These are phyloP conservation scores for Cabera pusaria DNA, from an alignment of 2,888 invertebrate genomes.

Conservation along the genomic window DNA sequence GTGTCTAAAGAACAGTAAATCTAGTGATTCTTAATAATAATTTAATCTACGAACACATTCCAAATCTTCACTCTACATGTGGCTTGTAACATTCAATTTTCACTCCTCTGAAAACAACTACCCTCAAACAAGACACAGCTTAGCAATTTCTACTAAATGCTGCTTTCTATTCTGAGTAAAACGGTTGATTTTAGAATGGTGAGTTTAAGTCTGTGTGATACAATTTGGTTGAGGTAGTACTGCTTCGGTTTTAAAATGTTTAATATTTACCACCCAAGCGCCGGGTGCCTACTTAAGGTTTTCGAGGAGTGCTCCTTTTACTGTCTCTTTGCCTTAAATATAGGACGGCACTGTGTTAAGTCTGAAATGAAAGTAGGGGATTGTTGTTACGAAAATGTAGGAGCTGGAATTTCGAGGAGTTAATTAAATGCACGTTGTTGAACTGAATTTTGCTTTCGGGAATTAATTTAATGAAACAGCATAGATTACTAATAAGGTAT, in stretches of 20 bases:
- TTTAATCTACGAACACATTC: conserved; percentile 34
- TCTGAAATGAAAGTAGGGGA: conserved; percentile 15
- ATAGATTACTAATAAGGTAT: no score
- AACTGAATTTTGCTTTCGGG: no score
- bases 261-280: conserved; percentile 41
- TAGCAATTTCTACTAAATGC: conserved; percentile 10
- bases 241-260: conserved; percentile 44
- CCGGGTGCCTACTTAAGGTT: conserved; percentile 28
- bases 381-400: conserved; percentile 17
- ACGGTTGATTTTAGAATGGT: no score
- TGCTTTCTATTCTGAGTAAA: no score
- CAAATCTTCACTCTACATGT: conserved; percentile 37
- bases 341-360: conserved; percentile 28
- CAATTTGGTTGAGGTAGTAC: conserved; percentile 38
- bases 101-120: conserved; percentile 32
- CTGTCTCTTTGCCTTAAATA: conserved; percentile 28
- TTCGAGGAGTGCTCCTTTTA: conserved; percentile 27
- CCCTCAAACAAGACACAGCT: conserved; percentile 29
- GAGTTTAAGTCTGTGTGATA: conserved; percentile 33
- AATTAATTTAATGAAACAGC: no score
- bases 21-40: no score
- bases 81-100: conserved; percentile 45
- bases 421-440: conserved; percentile 14
- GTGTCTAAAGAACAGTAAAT: no score
- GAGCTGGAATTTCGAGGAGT: conserved; percentile 4